A percentile compares a stretch with the other conserved stretches of the same genome.
These are phyloP conservation scores for Ctena decussata DNA, from an alignment of 2,888 invertebrate genomes.

Conservation along the genomic window DNA sequence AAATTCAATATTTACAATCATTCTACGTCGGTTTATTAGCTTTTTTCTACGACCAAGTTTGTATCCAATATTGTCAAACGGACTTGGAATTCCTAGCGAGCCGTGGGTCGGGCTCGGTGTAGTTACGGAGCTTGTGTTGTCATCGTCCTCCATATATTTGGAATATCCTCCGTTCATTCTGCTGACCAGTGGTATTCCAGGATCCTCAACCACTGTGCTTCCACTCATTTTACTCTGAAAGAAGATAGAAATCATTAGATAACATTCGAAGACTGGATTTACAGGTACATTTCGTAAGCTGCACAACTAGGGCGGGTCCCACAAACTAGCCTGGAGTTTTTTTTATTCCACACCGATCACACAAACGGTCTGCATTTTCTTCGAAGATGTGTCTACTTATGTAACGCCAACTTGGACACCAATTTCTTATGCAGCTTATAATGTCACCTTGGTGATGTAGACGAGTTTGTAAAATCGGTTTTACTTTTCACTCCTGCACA, in stretches of 20 bases:
- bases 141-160: slow-evolving; percentile 73
- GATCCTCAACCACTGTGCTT: slow-evolving; percentile 72
- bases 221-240: slow-evolving; percentile 72
- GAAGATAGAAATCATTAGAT: neutral
- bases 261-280: too few species aligned
- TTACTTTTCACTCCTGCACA: too few species aligned
- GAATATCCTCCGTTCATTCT: slow-evolving; percentile 70
- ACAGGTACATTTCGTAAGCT: too few species aligned
- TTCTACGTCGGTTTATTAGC: slow-evolving; percentile 68
- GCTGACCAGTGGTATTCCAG: slow-evolving; percentile 77
- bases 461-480: too few species aligned
- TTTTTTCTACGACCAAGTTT: slow-evolving; percentile 72
- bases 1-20: slow-evolving; percentile 74
- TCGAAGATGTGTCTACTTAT: too few species aligned
- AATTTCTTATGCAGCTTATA: too few species aligned
- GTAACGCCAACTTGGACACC: too few species aligned
- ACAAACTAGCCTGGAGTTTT: too few species aligned
- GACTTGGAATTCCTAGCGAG: slow-evolving; percentile 45
- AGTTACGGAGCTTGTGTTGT: slow-evolving; percentile 41
- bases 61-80: slow-evolving; percentile 77
- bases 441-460: too few species aligned
- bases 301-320: too few species aligned
- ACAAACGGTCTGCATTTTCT: too few species aligned
- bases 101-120: slow-evolving; percentile 42
- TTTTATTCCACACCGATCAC: too few species aligned